Evolutionary conservation across 2,888 invertebrate species (phyloP).

Genomic region (Diarsia dahlii): DNA sequence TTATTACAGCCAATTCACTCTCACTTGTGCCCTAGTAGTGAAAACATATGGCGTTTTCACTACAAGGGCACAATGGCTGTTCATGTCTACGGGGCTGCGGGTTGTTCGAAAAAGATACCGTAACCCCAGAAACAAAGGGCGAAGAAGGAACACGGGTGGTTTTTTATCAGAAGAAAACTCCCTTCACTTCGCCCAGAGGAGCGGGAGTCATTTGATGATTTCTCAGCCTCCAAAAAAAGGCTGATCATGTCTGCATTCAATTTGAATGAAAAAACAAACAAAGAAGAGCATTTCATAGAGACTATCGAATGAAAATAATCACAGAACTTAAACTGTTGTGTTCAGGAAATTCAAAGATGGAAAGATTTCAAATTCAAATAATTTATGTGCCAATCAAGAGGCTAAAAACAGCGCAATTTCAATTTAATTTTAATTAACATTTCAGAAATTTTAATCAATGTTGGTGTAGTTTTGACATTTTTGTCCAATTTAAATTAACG

Average conservation of each 20-base stretch:
- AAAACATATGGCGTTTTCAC: no score
- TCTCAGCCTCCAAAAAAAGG: background rate
- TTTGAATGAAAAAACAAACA: background rate
- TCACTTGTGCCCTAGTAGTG: background rate
- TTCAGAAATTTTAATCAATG: background rate
- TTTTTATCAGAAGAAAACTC: no score
- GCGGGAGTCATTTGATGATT: no score
- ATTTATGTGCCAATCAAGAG: background rate
- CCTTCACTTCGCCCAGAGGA: no score
- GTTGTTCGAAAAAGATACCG: no score
- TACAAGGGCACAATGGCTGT: no score
- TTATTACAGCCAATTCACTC: background rate
- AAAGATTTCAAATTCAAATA: constrained; percentile 12
- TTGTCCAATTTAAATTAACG: background rate
- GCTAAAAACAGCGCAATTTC: background rate
- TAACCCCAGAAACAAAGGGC: no score
- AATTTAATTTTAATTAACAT: constrained; percentile 26
- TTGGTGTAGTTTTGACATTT: background rate
- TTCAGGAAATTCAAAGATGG: constrained; percentile 27
- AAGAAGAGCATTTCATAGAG: background rate
- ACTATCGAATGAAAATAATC: background rate
- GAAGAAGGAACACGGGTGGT: no score
- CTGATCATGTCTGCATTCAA: background rate
- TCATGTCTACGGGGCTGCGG: no score
- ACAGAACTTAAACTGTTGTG: background rate